Base-by-base conservation (phyloP, 2,797 vertebrate genomes). In the Chelidonichthys spinosus region DNA sequence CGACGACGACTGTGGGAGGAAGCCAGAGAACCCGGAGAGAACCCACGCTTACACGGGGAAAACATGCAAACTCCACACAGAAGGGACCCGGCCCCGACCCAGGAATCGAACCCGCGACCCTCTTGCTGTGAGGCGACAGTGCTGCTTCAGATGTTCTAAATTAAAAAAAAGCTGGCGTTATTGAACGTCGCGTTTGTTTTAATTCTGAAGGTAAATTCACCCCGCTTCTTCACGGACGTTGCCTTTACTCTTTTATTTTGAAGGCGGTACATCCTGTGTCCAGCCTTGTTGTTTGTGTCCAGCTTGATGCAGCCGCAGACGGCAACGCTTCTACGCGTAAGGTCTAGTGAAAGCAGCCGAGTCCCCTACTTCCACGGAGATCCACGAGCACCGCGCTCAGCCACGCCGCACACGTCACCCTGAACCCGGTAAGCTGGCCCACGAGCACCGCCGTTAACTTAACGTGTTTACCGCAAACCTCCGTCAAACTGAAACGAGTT, bases 351-450 rank as follows among this genome's bases (percentile, higher is more conserved):
- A 32, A 78, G 74, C 73, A 47, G 76, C 77, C 73, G 13, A 25
- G 25, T 33, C 64, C 63, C 55, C 69, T 7, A 66, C 79, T 15
- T 72, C 50, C 74, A 4, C 37, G 36, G 54, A 6, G n/a, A 2
- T n/a, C 54, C 33, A 43, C 56, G 61, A 50, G 63, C 64, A 6
- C 56, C 43, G 63, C 43, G 63, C 76, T 40, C 63, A 36, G 73
- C 70, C 60, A 39, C 50, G 59, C 68, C 4, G 79, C 79, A 68
- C 59, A 36, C 82, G 33, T 71, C 83, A 14, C 62, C 49, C 67
- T 18, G 54, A 63, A 8, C 52, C 81, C 76, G 90, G 90, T 91
- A 90, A 91, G 89, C 4, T 11, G 25, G 3, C 46, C 17, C 61
- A 4, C 0, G 14, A 63, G 36, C 43, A 0, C 39, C 39, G 68